Percentiles rank a stretch among this genome's conserved stretches.
Conservation (phyloP, 2,888 invertebrate genomes). For the Sphaerophoria rueppellii region DNA sequence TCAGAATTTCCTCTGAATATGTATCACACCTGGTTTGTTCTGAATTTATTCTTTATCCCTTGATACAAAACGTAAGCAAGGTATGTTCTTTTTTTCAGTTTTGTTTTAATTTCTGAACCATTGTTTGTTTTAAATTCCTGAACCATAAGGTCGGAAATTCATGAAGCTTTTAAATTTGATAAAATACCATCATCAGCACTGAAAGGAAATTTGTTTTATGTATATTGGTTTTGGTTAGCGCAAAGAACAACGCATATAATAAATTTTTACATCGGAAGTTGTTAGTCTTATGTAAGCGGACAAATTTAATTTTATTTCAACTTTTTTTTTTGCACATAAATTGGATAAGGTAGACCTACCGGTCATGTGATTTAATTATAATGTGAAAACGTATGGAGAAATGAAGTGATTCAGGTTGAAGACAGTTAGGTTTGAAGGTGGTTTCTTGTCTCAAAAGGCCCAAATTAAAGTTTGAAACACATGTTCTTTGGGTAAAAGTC, state of each 20-base stretch:
- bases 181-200: constrained; percentile 50
- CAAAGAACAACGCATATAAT: neutral
- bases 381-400: constrained; percentile 33
- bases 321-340: constrained; percentile 15
- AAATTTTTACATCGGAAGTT: constrained; percentile 46
- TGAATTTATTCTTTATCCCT: constrained; percentile 49
- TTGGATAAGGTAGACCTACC: constrained; percentile 47
- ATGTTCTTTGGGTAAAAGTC: no score
- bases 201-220: neutral
- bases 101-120: constrained; percentile 23
- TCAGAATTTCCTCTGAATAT: constrained; percentile 15
- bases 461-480: no score
- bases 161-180: constrained; percentile 41
- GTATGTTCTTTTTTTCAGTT: constrained; percentile 19
- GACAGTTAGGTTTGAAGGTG: constrained; percentile 18
- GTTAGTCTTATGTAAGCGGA: constrained; percentile 60
- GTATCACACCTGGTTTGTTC: constrained; percentile 57
- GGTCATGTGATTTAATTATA: constrained; percentile 60
- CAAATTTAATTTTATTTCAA: constrained; percentile 59
- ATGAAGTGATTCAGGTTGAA: constrained; percentile 18
- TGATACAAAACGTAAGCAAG: constrained; percentile 48
- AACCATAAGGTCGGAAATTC: constrained; percentile 44
- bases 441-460: no score
- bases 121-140: neutral
- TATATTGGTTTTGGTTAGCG: neutral